Base-by-base conservation (phyloP, 2,113 vertebrate species). In the Callipepla californica region DNA sequence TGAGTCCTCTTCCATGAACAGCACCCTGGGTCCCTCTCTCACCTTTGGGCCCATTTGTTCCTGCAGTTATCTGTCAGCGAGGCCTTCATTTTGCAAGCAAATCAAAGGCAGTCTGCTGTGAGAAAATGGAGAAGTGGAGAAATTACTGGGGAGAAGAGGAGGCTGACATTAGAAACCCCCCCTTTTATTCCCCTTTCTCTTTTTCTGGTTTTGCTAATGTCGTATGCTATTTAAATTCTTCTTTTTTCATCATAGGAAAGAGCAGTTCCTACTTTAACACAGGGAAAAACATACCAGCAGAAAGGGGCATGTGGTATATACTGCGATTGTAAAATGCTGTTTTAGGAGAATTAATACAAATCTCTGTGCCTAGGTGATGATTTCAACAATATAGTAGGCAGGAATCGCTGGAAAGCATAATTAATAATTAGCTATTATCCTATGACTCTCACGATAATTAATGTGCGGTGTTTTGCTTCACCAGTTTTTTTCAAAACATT, bases 361-460 rank as follows among this genome's bases (percentile, higher is more conserved):
- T 92, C 88, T 87, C 45, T 90, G 30, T 36, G 57, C 80, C 1
- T 4, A 69, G 92, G 80, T 22, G 74, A 89, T 86, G 86, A 75
- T 81, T 95, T 90, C 90, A 75, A 36, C 69, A 36, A 84, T 93
- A 90, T 81, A 57, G 62, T 68, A 48, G 53, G 53, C 85, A 81
- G 66, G 40, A 86, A 92, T 89, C 84, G 80, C 92, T 81, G 91
- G 66, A 81, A 94, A 94, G 80, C 40, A 6, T 95, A 93, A 96
- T 94, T 96, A 94, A 92, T 96, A 94, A 94, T 96, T 95, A 95
- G 87, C 82, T 90, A 91, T 90, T 96, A 95, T 94, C 90, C 90
- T 92, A 72, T 81, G 84, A 87, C 87, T 83, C 93, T 96, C 94
- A 85, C 72, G 59, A 85, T 95, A 95, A 94, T 96, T 94, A 96